These are phyloP conservation scores for Heliconius hermathena DNA, from an alignment of 1,140 invertebrate species.

Conservation along the genomic window DNA sequence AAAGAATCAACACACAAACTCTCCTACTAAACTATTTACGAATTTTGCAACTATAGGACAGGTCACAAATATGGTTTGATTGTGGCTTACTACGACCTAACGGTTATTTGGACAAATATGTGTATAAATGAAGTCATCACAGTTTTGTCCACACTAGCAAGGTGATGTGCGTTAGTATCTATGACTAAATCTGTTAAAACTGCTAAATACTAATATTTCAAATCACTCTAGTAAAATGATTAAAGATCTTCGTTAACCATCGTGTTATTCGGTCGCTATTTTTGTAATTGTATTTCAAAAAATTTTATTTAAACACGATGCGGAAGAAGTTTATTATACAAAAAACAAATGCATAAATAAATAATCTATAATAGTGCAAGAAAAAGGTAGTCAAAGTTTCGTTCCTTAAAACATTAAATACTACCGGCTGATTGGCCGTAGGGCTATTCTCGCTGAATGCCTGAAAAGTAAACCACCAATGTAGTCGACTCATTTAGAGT, in stretches of 20 bases:
- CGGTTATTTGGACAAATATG: constrained; percentile 54
- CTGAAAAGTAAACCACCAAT: constrained; percentile 84
- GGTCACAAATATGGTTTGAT: constrained; percentile 57
- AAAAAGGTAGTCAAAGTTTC: constrained; percentile 75
- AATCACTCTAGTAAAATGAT: constrained; percentile 30
- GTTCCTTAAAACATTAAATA: constrained; percentile 81
- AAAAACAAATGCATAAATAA: constrained; percentile 58
- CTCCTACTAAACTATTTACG: constrained; percentile 54
- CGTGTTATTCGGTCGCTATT: constrained; percentile 36
- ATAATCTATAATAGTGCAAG: constrained; percentile 78
- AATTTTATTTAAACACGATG: constrained; percentile 73
- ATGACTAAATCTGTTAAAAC: constrained; percentile 32
- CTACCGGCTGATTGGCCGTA: constrained; percentile 86
- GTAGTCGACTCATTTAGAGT: constrained; percentile 77
- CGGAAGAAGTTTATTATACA: constrained; percentile 67
- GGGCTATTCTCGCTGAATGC: constrained; percentile 86
- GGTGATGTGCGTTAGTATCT: constrained; percentile 61
- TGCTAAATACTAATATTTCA: constrained; percentile 32
- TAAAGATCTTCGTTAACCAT: constrained; percentile 46
- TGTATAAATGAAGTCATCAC: constrained; percentile 53
- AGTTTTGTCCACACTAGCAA: constrained; percentile 61
- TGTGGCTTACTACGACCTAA: constrained; percentile 74
- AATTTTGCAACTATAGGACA: constrained; percentile 82
- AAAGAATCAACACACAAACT: constrained; percentile 60
- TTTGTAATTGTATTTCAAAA: constrained; percentile 46